phyloP scores from a whole-genome alignment of 1,140 invertebrate genomes.

The Brachionus asplanchnoidis region DNA sequence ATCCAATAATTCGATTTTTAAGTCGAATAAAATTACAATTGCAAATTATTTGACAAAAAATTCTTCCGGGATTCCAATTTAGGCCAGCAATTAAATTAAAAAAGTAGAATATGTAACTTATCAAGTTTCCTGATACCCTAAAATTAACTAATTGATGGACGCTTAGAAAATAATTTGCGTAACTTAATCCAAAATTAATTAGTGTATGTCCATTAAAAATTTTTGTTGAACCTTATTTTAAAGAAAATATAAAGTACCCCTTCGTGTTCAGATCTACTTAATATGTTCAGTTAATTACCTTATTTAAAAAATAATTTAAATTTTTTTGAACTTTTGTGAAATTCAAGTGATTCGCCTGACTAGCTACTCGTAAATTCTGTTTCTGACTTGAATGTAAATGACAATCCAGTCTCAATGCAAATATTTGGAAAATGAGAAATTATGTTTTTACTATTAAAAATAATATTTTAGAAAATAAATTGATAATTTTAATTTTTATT shows the following conservation, averaged over 20 bases:
- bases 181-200: neutral
- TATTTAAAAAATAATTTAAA: neutral
- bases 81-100: neutral
- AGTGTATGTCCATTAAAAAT: neutral
- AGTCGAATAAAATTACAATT: slow-evolving; percentile 22
- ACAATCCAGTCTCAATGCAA: neutral
- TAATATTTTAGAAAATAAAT: neutral
- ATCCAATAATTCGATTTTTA: neutral
- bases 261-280: neutral
- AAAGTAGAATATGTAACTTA: neutral
- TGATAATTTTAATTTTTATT: neutral
- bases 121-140: neutral
- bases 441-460: neutral
- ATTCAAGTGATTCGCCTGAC: neutral
- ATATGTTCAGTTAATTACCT: neutral
- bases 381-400: neutral
- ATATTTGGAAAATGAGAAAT: neutral
- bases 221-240: neutral
- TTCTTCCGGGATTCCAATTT: neutral
- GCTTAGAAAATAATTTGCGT: neutral
- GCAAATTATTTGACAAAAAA: slow-evolving; percentile 15
- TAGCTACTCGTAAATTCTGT: neutral
- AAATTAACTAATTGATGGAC: slow-evolving; percentile 11
- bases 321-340: neutral
- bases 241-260: neutral